Conservation (phyloP, 2,113 vertebrate genomes). For the Turdus rufiventris region DNA sequence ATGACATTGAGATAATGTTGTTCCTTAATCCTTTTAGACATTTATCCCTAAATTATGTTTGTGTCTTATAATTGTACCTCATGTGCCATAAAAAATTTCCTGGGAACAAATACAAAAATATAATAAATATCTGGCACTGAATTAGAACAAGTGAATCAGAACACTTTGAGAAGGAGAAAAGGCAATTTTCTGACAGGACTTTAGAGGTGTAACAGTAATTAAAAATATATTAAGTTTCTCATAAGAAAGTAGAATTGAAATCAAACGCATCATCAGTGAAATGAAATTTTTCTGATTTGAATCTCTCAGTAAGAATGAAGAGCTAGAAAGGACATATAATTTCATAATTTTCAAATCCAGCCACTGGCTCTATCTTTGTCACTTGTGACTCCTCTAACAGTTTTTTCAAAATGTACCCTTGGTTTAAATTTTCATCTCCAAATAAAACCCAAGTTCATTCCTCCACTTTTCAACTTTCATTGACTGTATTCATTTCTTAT, state of each 20-base stretch:
- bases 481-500: neutral
- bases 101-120: neutral
- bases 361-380: neutral
- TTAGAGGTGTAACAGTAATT: neutral
- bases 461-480: neutral
- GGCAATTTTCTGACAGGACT: neutral
- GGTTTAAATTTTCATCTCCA: neutral
- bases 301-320: neutral
- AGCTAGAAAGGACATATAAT: neutral
- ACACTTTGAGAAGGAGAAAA: neutral
- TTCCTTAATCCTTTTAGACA: conserved; percentile 27
- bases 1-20: neutral
- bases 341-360: neutral
- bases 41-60: conserved; percentile 17
- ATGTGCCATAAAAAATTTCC: neutral
- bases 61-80: neutral
- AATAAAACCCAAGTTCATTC: neutral
- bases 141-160: neutral
- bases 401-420: neutral
- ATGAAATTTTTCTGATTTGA: neutral
- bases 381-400: neutral
- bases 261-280: neutral
- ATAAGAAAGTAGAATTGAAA: neutral
- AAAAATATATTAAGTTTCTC: neutral
- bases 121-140: neutral